These are phyloP conservation scores for Drosophila sulfurigaster DNA, from an alignment of 1,140 invertebrate genomes.

Conservation along the genomic window DNA sequence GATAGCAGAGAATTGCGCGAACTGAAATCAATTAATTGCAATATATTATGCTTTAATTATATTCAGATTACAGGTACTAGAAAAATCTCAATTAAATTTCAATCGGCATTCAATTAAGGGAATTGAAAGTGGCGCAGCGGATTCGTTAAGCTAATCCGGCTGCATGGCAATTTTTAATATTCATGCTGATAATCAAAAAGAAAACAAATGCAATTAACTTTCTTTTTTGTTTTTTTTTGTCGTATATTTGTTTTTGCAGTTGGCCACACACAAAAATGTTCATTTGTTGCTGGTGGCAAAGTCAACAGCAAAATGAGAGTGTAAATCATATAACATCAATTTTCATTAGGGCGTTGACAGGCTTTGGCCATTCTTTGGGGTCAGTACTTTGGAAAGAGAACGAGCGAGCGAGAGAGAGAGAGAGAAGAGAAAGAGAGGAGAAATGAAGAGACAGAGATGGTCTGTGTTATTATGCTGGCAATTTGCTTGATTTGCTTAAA, in stretches of 20 bases:
- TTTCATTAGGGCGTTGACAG: conserved; percentile 73
- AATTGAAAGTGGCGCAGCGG: neutral
- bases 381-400: neutral
- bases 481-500: conserved; percentile 71
- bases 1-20: no score
- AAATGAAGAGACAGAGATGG: neutral
- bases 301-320: conserved; percentile 65
- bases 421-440: neutral
- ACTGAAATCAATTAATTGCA: no score
- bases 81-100: neutral
- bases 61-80: no score
- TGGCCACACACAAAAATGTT: conserved; percentile 52
- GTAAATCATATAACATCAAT: conserved; percentile 81
- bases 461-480: conserved; percentile 39
- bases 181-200: conserved; percentile 36
- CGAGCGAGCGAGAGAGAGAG: neutral
- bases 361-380: conserved; percentile 45
- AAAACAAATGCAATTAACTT: conserved; percentile 69
- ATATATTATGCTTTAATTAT: no score
- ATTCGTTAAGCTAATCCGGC: neutral
- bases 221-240: conserved; percentile 6
- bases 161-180: conserved; percentile 32
- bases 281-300: conserved; percentile 53
- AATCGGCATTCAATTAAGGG: neutral
- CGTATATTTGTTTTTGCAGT: neutral